These are phyloP conservation scores for Phaethornis superciliosus DNA, from an alignment of 2,113 vertebrate genomes.

Conservation along the genomic window DNA sequence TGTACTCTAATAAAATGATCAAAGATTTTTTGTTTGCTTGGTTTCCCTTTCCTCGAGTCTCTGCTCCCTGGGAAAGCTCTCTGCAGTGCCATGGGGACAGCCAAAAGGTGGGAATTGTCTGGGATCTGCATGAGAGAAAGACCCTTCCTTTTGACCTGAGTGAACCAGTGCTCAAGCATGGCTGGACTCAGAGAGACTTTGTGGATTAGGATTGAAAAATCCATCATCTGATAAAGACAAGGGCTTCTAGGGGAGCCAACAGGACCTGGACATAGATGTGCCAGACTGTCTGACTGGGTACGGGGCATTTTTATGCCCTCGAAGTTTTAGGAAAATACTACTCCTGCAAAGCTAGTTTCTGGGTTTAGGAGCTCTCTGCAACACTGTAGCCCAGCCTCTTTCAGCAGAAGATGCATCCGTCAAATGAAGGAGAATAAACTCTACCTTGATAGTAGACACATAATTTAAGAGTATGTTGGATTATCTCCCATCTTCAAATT, in stretches of 20 bases:
- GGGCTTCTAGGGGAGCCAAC: neutral
- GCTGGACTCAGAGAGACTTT: neutral
- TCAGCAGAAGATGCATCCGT: neutral
- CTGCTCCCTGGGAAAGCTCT: neutral
- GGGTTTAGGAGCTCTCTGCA: neutral
- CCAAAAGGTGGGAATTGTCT: neutral
- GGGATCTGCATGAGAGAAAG: neutral
- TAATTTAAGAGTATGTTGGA: neutral
- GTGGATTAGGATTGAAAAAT: neutral
- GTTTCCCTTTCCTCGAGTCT: neutral
- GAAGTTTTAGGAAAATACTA: neutral
- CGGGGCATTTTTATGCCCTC: neutral
- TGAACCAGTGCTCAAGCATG: neutral
- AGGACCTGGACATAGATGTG: neutral
- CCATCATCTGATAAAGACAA: neutral
- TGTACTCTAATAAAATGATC: neutral
- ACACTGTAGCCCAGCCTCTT: neutral
- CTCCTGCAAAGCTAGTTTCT: neutral
- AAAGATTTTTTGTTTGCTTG: neutral
- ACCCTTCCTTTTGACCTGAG: neutral
- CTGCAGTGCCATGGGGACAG: accelerated
- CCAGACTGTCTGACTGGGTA: neutral
- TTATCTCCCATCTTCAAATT: neutral
- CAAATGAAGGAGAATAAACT: neutral
- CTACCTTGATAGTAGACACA: neutral